A percentile compares a stretch with the other conserved stretches of the same genome.
phyloP scores from a whole-genome alignment of 2,888 invertebrate species.

The Fragum sueziense region DNA sequence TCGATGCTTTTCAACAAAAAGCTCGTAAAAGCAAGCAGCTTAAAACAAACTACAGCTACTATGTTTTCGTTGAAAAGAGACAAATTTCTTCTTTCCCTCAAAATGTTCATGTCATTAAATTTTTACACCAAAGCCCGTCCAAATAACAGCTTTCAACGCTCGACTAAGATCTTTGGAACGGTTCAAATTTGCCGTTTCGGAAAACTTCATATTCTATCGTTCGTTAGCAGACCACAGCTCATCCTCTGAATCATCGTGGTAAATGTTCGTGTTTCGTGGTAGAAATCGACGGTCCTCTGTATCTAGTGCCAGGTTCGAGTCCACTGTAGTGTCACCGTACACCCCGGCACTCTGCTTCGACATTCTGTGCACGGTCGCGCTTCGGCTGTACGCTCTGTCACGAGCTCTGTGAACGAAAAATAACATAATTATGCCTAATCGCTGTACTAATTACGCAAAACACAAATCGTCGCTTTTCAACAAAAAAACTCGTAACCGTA shows the following conservation, averaged over 20 bases:
- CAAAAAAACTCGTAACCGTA: no score
- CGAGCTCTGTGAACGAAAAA: slow-evolving; percentile 19
- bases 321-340: slow-evolving; percentile 37
- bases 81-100: no score
- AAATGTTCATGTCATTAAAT: no score
- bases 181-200: no score
- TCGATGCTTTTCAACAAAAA: no score
- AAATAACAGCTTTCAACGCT: neutral
- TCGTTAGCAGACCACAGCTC: slow-evolving; percentile 44
- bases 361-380: slow-evolving; percentile 23
- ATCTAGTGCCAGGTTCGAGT: neutral
- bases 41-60: no score
- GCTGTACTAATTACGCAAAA: no score
- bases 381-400: slow-evolving; percentile 28
- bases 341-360: slow-evolving; percentile 43
- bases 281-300: slow-evolving; percentile 20
- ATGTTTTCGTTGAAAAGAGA: no score
- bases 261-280: slow-evolving; percentile 26
- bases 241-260: slow-evolving; percentile 44
- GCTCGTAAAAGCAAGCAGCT: no score
- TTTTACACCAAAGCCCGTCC: neutral
- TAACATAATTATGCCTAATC: neutral
- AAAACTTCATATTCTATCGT: slow-evolving; percentile 41
- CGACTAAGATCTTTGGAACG: no score
- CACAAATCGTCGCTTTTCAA: no score